A percentile compares a stretch with the other conserved stretches of the same genome.
Conservation (phyloP, 2,113 vertebrate genomes). For the Crotalus horridus region DNA sequence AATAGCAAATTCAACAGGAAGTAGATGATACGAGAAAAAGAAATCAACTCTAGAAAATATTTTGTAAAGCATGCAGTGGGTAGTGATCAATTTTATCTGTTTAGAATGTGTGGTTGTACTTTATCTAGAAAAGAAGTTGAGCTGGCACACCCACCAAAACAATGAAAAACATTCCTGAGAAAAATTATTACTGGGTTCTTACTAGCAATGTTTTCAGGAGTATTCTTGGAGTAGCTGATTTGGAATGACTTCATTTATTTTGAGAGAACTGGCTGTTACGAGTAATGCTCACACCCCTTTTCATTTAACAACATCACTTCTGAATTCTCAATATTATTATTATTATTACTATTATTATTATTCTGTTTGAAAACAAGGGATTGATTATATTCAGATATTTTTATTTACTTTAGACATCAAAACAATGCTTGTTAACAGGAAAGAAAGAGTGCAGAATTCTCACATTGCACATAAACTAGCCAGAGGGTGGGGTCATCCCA, state of each 20-base stretch:
- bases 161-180: too few species aligned
- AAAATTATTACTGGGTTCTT: background rate
- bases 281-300: background rate
- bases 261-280: background rate
- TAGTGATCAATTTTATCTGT: background rate
- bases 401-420: background rate
- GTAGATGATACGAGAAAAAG: background rate
- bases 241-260: background rate
- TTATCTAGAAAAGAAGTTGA: background rate
- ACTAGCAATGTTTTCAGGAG: background rate
- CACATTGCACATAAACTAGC: background rate
- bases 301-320: background rate
- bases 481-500: background rate
- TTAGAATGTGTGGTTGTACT: background rate
- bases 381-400: background rate
- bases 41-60: background rate
- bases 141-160: background rate
- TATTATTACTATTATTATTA: background rate
- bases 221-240: background rate
- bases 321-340: background rate
- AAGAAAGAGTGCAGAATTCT: background rate
- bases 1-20: background rate
- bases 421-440: background rate
- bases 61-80: background rate
- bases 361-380: background rate